These are phyloP conservation scores for Eudyptes chrysolophus DNA, from an alignment of 2,113 vertebrate species.

Conservation along the genomic window DNA sequence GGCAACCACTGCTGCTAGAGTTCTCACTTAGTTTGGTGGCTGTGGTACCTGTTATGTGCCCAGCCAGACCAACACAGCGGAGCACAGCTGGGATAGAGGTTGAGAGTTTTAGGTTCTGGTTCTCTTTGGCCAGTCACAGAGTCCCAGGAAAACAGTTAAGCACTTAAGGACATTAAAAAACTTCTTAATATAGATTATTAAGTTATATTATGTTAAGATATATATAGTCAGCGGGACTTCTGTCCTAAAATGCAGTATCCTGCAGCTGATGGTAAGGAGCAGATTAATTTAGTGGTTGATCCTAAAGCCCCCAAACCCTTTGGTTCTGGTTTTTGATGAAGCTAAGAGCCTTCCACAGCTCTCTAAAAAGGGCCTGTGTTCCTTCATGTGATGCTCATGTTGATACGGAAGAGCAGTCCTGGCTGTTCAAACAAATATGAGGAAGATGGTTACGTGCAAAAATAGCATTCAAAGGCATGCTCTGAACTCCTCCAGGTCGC, in stretches of 20 bases:
- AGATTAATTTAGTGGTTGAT: background rate
- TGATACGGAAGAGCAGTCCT: background rate
- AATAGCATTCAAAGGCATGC: background rate
- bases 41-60: background rate
- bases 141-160: background rate
- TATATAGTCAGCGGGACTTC: background rate
- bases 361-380: background rate
- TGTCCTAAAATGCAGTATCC: background rate
- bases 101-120: background rate
- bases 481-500: background rate
- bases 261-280: background rate
- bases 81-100: background rate
- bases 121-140: background rate
- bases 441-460: background rate
- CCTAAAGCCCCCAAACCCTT: background rate
- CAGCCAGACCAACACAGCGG: background rate
- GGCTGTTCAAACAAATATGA: background rate
- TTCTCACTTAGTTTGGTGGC: background rate
- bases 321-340: background rate
- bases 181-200: background rate
- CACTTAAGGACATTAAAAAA: background rate
- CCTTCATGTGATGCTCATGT: rapidly evolving
- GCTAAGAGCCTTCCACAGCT: background rate
- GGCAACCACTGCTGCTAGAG: background rate
- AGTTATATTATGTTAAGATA: no score